A percentile compares a stretch with the other conserved stretches of the same genome.
phyloP scores from a whole-genome alignment of 35 echinoderm and acorn worm species.

The Ophioderma brevispina region DNA sequence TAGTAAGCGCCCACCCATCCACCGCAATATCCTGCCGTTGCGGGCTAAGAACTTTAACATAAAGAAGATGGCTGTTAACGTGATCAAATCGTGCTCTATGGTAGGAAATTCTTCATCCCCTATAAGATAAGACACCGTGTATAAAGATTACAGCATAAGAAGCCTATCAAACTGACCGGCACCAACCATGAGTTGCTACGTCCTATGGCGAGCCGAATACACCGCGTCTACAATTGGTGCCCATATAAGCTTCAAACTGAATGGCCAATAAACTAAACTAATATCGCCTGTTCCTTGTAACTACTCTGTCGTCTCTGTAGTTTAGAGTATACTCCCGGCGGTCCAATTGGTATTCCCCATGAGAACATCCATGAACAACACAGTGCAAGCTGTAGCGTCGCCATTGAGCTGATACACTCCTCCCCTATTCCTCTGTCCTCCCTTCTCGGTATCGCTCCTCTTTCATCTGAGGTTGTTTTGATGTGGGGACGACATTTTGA shows the following conservation, averaged over 20 bases:
- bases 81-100: constrained; percentile 48
- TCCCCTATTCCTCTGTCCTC: not conserved
- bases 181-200: constrained; percentile 94
- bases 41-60: constrained; percentile 96
- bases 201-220: constrained; percentile 65
- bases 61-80: constrained; percentile 84
- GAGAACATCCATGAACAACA: constrained; percentile 84
- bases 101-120: constrained; percentile 11
- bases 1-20: constrained; percentile 97
- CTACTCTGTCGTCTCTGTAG: constrained; percentile 58
- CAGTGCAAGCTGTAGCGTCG: constrained; percentile 15
- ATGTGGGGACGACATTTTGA: not conserved
- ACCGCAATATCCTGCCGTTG: constrained; percentile 98
- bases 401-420: not conserved
- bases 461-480: not conserved
- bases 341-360: constrained; percentile 90
- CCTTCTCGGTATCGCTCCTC: not conserved
- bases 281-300: constrained; percentile 87
- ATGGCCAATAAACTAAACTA: constrained; percentile 98
- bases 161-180: constrained; percentile 80
- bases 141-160: constrained; percentile 81
- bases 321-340: constrained; percentile 27
- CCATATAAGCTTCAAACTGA: constrained; percentile 94
- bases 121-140: constrained; percentile 44
- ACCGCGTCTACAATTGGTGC: constrained; percentile 93